A percentile compares a stretch with the other conserved stretches of the same genome.
Evolutionary conservation across 1,140 invertebrate species (phyloP).

Genomic region (Gryon sp.): DNA sequence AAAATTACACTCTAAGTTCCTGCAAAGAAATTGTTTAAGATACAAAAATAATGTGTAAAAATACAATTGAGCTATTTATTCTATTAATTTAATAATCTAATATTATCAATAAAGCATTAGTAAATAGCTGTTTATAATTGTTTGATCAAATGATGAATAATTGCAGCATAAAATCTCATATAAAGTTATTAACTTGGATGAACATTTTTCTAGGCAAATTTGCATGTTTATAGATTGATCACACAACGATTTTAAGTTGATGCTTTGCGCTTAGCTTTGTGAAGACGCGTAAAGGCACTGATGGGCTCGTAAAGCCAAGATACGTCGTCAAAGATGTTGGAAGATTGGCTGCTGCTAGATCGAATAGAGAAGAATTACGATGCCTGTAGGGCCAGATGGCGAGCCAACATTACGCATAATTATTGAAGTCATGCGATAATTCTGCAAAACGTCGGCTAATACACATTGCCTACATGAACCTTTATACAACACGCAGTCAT

Average conservation of each 20-base stretch:
- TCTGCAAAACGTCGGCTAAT: slow-evolving; percentile 59
- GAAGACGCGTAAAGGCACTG: slow-evolving; percentile 19
- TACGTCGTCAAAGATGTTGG: slow-evolving; percentile 50
- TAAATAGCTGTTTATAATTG: slow-evolving; percentile 9
- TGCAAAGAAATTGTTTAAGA: too few relatives aligned
- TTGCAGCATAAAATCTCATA: slow-evolving; percentile 22
- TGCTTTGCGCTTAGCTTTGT: slow-evolving; percentile 21
- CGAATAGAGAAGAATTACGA: slow-evolving; percentile 58
- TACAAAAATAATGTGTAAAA: too few relatives aligned
- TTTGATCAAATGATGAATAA: slow-evolving; percentile 16
- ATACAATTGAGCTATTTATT: too few relatives aligned
- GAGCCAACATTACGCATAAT: slow-evolving; percentile 60
- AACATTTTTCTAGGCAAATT: slow-evolving; percentile 36
- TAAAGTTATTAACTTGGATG: slow-evolving; percentile 48
- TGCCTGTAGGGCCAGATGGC: slow-evolving; percentile 60
- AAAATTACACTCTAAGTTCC: too few relatives aligned
- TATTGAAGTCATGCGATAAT: slow-evolving; percentile 62
- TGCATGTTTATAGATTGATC: slow-evolving; percentile 51
- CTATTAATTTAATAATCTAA: background rate
- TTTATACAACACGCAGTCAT: slow-evolving; percentile 23
- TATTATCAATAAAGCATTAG: slow-evolving; percentile 16
- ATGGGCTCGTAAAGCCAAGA: slow-evolving; percentile 50
- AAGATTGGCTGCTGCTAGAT: slow-evolving; percentile 46
- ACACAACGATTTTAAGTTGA: slow-evolving; percentile 37
- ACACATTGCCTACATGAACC: slow-evolving; percentile 32